Percentiles rank a stretch among this genome's conserved stretches.
These are phyloP conservation scores for Axinella damicornis DNA, from an alignment of 37 sponge, comb jelly and placozoan species.

Conservation along the genomic window DNA sequence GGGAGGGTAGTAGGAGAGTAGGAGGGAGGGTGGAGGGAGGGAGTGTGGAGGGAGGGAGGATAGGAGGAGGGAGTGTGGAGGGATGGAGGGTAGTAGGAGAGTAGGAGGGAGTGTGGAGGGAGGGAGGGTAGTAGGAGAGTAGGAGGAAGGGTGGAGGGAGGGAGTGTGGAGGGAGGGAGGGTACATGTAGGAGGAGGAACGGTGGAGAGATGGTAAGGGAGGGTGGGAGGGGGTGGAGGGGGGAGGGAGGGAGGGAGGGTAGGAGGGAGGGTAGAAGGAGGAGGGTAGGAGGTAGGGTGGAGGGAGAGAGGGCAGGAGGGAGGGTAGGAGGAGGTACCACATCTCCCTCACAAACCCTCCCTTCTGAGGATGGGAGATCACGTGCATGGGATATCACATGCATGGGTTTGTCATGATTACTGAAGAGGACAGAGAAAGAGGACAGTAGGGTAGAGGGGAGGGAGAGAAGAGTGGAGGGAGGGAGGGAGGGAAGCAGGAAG, in stretches of 20 bases:
- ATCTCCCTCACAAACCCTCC: constrained; percentile 69
- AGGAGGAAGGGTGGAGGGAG: too few relatives aligned
- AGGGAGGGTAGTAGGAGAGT: not conserved
- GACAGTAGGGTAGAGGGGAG: too few relatives aligned
- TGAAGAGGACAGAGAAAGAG: not conserved
- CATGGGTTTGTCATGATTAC: constrained; percentile 62
- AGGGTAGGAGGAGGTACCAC: constrained; percentile 50
- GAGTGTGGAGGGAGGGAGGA: not conserved
- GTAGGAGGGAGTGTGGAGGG: not conserved
- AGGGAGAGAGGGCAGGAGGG: constrained; percentile 53
- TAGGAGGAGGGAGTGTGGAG: not conserved
- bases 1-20: too few relatives aligned
- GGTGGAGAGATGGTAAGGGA: too few relatives aligned
- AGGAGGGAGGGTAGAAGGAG: too few relatives aligned
- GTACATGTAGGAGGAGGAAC: too few relatives aligned
- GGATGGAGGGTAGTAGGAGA: too few relatives aligned
- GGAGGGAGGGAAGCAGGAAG: too few relatives aligned
- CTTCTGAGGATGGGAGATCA: constrained; percentile 42
- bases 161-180: too few relatives aligned
- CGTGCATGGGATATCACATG: too few relatives aligned
- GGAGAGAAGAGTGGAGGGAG: not conserved
- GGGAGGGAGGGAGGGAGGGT: too few relatives aligned
- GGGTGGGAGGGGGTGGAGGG: too few relatives aligned
- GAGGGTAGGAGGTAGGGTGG: constrained; percentile 34
- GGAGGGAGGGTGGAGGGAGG: not conserved